Evolutionary conservation across 2,797 vertebrate genomes (phyloP).

Genomic region (Crenichthys baileyi): DNA sequence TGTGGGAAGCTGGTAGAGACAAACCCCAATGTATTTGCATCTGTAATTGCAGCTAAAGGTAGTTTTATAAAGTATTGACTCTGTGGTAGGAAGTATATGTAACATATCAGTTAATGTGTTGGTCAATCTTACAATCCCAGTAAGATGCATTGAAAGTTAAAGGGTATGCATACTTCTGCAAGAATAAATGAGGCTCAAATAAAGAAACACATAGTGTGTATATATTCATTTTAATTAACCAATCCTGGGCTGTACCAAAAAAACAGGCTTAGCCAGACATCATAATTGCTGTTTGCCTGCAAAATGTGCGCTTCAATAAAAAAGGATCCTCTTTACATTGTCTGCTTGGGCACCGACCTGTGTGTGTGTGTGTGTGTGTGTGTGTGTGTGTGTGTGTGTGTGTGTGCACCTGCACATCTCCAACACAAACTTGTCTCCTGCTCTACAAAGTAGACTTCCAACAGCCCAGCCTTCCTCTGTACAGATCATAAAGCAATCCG

Average conservation of each 20-base stretch:
- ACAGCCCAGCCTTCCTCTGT: neutral
- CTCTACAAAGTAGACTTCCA: constrained; percentile 22
- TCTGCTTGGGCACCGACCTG: neutral
- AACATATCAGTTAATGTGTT: too few relatives aligned
- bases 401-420: constrained; percentile 27
- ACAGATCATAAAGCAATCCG: constrained; percentile 10
- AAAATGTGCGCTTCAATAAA: constrained; percentile 12
- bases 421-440: constrained; percentile 48
- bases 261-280: neutral
- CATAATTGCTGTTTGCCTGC: constrained; percentile 17
- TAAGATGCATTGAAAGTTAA: neutral
- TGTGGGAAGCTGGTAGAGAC: neutral
- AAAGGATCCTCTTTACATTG: neutral
- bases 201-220: constrained; percentile 9
- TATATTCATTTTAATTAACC: constrained; percentile 17
- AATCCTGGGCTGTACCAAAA: constrained; percentile 22
- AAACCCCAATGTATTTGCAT: neutral
- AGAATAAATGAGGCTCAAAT: constrained; percentile 18
- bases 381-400: neutral
- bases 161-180: neutral
- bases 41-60: neutral
- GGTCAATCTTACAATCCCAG: neutral
- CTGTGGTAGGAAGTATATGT: neutral
- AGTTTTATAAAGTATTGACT: neutral
- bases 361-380: neutral